Percentiles rank a stretch among this genome's conserved stretches.
These are phyloP conservation scores for Mastomys coucha DNA, from an alignment of 2,113 vertebrate genomes.

Conservation along the genomic window DNA sequence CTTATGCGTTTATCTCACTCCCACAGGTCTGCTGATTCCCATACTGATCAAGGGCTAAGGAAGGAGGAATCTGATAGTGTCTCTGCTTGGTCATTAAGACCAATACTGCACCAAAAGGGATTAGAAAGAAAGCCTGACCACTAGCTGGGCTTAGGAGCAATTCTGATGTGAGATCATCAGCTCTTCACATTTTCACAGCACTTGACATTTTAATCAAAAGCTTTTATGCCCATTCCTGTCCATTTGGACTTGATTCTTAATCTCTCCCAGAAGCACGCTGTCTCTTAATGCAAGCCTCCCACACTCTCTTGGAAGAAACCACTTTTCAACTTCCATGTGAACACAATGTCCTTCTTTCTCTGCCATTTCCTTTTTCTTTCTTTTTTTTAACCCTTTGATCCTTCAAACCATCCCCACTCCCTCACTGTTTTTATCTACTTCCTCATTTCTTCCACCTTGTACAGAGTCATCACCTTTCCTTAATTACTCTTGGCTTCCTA, in stretches of 20 bases:
- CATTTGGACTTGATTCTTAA: background rate
- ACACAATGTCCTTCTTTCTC: background rate
- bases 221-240: background rate
- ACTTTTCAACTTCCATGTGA: background rate
- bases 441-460: background rate
- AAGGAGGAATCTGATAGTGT: background rate
- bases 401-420: too few relatives aligned
- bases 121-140: background rate
- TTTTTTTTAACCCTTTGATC: background rate
- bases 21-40: background rate
- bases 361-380: too few relatives aligned
- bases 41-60: background rate
- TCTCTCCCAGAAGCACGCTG: background rate
- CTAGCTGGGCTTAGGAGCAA: background rate
- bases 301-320: background rate
- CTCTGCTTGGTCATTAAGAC: background rate
- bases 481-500: background rate
- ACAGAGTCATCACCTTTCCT: background rate
- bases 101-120: background rate
- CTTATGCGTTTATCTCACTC: conserved; percentile 34
- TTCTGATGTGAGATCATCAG: background rate
- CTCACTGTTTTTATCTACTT: rapidly evolving
- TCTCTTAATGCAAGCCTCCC: background rate
- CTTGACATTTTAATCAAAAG: conserved; percentile 14
- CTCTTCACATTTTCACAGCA: conserved; percentile 1